These are phyloP conservation scores for Oncopeltus fasciatus DNA, from an alignment of 1,140 invertebrate species.

Conservation along the genomic window DNA sequence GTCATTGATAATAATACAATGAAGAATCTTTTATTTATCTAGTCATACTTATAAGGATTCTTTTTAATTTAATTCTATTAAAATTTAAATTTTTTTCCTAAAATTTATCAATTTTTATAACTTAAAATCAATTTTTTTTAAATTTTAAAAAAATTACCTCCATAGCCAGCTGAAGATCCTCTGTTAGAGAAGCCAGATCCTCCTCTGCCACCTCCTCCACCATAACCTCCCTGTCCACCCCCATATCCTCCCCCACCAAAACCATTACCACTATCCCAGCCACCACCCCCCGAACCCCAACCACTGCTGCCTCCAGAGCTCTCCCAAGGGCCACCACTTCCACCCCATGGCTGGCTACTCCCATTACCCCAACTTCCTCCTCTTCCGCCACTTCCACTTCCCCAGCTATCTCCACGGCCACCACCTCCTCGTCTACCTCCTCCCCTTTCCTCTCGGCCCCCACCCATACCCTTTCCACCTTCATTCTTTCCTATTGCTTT, in stretches of 20 bases:
- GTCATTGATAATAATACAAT: too few species aligned
- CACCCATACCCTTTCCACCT: conserved; percentile 16
- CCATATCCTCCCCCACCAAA: conserved; percentile 17
- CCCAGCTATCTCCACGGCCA: conserved; percentile 16
- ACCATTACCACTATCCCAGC: conserved; percentile 18
- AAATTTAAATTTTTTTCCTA: too few species aligned
- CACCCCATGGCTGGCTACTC: conserved; percentile 13
- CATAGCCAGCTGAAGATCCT: neutral
- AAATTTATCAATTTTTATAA: too few species aligned
- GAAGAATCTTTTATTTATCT: too few species aligned
- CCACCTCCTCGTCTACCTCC: conserved; percentile 23
- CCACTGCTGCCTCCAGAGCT: conserved; percentile 19
- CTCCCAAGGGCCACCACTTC: conserved; percentile 21
- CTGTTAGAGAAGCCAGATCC: conserved; percentile 10
- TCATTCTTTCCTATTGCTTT: conserved; percentile 26
- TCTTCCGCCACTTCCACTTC: conserved; percentile 9
- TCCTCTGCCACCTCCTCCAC: conserved; percentile 15
- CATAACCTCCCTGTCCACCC: too few species aligned
- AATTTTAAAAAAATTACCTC: neutral
- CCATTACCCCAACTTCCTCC: conserved; percentile 15
- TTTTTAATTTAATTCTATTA: too few species aligned
- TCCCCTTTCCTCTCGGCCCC: conserved; percentile 19
- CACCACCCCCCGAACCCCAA: conserved; percentile 17
- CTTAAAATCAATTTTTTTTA: neutral
- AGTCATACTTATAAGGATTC: too few species aligned